Base-by-base conservation (phyloP, 1,140 invertebrate genomes). In the Elymnias hypermnestra region DNA sequence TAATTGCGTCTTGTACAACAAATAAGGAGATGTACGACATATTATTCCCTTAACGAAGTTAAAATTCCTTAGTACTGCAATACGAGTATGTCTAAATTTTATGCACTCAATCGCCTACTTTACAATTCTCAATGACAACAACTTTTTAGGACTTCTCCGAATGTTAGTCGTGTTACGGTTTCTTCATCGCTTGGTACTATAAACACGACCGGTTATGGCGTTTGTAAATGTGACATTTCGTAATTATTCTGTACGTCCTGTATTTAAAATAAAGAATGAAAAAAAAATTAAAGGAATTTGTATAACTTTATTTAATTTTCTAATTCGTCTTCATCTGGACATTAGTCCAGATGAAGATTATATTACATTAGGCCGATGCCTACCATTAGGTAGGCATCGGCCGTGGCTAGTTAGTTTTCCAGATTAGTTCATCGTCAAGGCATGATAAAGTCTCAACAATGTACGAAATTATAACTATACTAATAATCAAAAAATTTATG, bases 11-110 rank as follows among this genome's bases (percentile, higher is more conserved):
- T 15, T 36, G 8, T 33, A 9, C 12, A 13, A 38, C 48, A 2
- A 38, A 43, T 42, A 51, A 21, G 48, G 48, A 31, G 18, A 51
- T 8, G 19, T 15, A 48, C 46, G n/a, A 48, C 37, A 41, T 48
- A 40, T 10, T 19, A 45, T 43, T 39, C 39, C 37, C 14, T 44
- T 42, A 42, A 38, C 26, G 40, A 38, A 14, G 37, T 35, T 19
- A 10, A 33, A 33, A 8, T 12, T 15, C n/a, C 29, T 4, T 15
- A 33, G 15, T 10, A 28, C 19, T 44, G 26, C 40, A 31, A n/a
- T n/a, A n/a, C n/a, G n/a, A n/a, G 26, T 17, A 22, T 51, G 23
- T 39, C 23, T 44, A 44, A 33, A 23, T 37, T 44, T 33, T 15
- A 39, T 22, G 5, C 19, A 23, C 18, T 21, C n/a, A 33, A 35